Conservation (phyloP, 2,797 vertebrate genomes). For the Pseudotriccus pelzelni region DNA sequence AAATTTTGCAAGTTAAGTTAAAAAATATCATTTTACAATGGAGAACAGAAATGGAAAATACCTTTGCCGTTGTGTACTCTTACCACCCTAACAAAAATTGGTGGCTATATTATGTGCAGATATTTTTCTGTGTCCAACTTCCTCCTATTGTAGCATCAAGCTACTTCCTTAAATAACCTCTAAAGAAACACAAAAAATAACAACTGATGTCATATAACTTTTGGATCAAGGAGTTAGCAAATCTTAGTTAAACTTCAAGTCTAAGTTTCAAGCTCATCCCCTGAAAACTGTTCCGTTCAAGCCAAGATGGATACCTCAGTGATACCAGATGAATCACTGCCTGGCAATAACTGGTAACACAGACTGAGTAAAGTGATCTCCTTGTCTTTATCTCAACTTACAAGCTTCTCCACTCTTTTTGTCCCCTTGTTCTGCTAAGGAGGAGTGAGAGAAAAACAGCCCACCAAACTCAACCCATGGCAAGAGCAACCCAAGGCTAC, state of each 20-base stretch:
- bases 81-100: not conserved
- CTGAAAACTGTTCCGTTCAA: not conserved
- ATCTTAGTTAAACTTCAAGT: not conserved
- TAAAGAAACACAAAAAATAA: not conserved
- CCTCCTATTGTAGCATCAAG: not conserved
- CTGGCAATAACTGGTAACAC: not conserved
- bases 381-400: not conserved
- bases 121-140: not conserved
- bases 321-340: not conserved
- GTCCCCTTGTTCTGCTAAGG: not conserved
- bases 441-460: not conserved
- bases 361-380: not conserved
- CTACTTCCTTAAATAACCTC: not conserved
- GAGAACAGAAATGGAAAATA: not conserved
- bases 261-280: not conserved
- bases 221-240: not conserved
- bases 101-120: rapidly evolving
- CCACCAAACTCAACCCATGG: not conserved
- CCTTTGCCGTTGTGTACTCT: rapidly evolving
- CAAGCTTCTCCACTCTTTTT: not conserved
- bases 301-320: too few species aligned
- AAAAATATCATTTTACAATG: not conserved
- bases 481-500: not conserved
- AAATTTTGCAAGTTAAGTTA: not conserved
- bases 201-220: not conserved